phyloP scores from a whole-genome alignment of 2,113 vertebrate species.

The Python bivittatus region DNA sequence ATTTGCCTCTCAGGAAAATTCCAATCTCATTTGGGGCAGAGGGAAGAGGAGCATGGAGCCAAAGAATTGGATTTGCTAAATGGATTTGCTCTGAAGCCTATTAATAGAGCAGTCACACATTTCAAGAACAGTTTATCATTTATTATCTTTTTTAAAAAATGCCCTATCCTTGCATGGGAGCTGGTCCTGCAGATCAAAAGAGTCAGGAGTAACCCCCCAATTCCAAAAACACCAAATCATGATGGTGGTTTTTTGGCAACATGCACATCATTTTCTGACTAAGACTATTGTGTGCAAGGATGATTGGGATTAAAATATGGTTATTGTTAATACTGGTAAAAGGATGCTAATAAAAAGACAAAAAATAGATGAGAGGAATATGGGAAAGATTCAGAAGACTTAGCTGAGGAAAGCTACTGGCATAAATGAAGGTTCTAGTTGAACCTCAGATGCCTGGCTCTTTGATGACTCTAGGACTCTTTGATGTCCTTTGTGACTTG shows the following conservation, averaged over 20 bases:
- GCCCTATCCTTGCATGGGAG: conserved; percentile 14
- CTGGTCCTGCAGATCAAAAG: conserved; percentile 9
- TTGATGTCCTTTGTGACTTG: not conserved
- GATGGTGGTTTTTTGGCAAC: not conserved
- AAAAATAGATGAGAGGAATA: not conserved
- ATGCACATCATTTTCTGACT: not conserved
- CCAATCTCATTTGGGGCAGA: too few species aligned
- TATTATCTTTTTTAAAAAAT: conserved; percentile 30
- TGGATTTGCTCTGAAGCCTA: conserved; percentile 61
- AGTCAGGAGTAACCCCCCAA: conserved; percentile 13
- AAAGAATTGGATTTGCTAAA: conserved; percentile 53
- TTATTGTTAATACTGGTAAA: not conserved
- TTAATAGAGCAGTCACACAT: conserved; percentile 25
- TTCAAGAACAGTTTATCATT: conserved; percentile 56
- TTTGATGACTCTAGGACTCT: not conserved
- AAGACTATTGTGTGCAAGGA: too few species aligned
- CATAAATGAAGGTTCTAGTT: not conserved
- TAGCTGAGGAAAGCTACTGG: not conserved
- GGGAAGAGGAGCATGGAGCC: not conserved
- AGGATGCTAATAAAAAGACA: not conserved
- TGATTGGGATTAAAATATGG: not conserved
- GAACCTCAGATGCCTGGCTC: not conserved
- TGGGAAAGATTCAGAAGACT: not conserved
- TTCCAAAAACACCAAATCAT: not conserved
- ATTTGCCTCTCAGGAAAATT: not conserved